Percentiles rank a stretch among this genome's conserved stretches.
Conservation (phyloP, 2,888 invertebrate species). For the Dendrolimus houi region DNA sequence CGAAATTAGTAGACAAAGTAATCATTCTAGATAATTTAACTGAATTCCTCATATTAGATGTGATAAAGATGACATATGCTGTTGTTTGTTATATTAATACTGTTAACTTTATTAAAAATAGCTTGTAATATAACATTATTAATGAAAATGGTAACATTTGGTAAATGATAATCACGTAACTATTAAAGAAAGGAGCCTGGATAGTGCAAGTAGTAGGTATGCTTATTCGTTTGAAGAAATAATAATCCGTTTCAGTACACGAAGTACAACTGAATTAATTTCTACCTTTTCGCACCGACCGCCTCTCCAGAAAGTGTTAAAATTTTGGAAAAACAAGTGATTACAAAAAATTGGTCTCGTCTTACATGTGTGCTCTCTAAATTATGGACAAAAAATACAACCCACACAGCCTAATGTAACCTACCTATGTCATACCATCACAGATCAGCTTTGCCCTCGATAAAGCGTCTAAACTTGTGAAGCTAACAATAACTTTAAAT, state of each 20-base stretch:
- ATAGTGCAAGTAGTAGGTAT: no score
- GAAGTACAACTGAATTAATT: no score
- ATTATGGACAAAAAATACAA: constrained; percentile 26
- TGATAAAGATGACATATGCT: not conserved
- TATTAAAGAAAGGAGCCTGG: constrained; percentile 7
- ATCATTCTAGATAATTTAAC: no score
- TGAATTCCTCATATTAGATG: not conserved
- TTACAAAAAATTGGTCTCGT: constrained; percentile 26
- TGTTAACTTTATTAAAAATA: constrained; percentile 14
- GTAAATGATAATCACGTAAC: constrained; percentile 35
- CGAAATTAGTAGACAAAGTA: no score
- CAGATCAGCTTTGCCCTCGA: constrained; percentile 67
- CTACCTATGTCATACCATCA: constrained; percentile 69
- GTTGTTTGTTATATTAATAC: not conserved
- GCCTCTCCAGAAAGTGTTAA: constrained; percentile 14
- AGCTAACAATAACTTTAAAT: constrained; percentile 30
- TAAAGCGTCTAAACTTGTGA: constrained; percentile 44
- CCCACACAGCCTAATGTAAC: constrained; percentile 55
- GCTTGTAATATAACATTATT: constrained; percentile 30
- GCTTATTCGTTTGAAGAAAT: no score
- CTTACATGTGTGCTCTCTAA: constrained; percentile 27
- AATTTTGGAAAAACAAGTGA: constrained; percentile 11
- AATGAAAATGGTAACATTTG: constrained; percentile 49
- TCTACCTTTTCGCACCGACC: not conserved
- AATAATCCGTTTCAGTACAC: no score